Percentiles rank a stretch among this genome's conserved stretches.
phyloP scores from a whole-genome alignment of 2,797 vertebrate genomes.

The Pseudochaenichthys georgianus region DNA sequence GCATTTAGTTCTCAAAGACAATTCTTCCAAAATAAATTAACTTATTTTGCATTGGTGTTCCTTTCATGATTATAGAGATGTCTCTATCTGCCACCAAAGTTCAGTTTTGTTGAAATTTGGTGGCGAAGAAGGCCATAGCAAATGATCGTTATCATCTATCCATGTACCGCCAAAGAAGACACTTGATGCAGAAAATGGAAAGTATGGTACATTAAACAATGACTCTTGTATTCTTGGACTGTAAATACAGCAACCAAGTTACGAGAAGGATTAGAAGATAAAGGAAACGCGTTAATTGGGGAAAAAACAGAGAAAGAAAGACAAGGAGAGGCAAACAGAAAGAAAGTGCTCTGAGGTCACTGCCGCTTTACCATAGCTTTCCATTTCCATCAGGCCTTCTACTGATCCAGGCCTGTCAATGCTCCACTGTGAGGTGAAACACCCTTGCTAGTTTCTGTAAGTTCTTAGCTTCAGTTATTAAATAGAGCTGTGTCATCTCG shows the following conservation, averaged over 20 bases:
- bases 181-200: background rate
- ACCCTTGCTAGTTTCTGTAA: conserved; percentile 38
- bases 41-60: background rate
- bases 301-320: conserved; percentile 22
- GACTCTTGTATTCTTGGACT: background rate
- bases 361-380: conserved; percentile 27
- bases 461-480: conserved; percentile 41
- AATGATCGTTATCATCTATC: background rate
- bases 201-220: background rate
- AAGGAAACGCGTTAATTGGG: background rate
- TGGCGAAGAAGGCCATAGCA: background rate
- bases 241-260: background rate
- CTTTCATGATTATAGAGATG: too few species aligned
- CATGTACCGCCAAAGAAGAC: background rate
- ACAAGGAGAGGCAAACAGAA: conserved; percentile 9
- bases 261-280: background rate
- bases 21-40: background rate
- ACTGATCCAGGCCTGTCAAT: conserved; percentile 43
- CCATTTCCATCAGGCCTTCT: conserved; percentile 39
- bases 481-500: conserved; percentile 39
- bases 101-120: background rate
- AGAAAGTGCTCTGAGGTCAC: conserved; percentile 33
- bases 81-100: too few species aligned
- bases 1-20: background rate
- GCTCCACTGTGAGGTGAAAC: conserved; percentile 54